Evolutionary conservation across 2,113 vertebrate species (phyloP).

Genomic region (Oncorhynchus masou): DNA sequence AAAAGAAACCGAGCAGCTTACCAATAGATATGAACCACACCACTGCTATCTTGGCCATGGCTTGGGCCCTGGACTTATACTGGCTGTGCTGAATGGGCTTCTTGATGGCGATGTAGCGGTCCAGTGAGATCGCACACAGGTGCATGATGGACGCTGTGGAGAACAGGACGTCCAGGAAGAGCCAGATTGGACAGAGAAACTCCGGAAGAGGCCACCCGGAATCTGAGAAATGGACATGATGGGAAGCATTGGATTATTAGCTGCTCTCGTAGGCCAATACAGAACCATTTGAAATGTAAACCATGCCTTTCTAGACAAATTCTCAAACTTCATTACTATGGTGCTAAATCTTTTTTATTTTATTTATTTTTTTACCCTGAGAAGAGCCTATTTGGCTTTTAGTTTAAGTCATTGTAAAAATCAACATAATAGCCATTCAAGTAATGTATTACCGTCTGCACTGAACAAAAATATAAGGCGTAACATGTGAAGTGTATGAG

Average conservation of each 20-base stretch:
- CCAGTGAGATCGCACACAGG: constrained; percentile 96
- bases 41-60: constrained; percentile 87
- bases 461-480: too few species aligned
- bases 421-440: too few species aligned
- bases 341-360: too few species aligned
- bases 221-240: constrained; percentile 75
- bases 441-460: too few species aligned
- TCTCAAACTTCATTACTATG: too few species aligned
- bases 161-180: constrained; percentile 97
- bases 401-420: too few species aligned
- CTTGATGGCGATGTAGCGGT: constrained; percentile 97
- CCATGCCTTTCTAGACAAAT: too few species aligned
- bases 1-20: constrained; percentile 64
- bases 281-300: too few species aligned
- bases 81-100: constrained; percentile 97
- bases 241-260: not conserved
- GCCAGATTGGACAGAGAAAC: constrained; percentile 90
- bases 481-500: too few species aligned
- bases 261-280: too few species aligned
- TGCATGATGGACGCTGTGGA: constrained; percentile 99
- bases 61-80: constrained; percentile 91
- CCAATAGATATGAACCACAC: constrained; percentile 98
- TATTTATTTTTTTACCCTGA: too few species aligned
- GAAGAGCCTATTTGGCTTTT: too few species aligned
- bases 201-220: constrained; percentile 89